Conservation (phyloP, 2,888 invertebrate genomes). For the Sminthurinus aureus region DNA sequence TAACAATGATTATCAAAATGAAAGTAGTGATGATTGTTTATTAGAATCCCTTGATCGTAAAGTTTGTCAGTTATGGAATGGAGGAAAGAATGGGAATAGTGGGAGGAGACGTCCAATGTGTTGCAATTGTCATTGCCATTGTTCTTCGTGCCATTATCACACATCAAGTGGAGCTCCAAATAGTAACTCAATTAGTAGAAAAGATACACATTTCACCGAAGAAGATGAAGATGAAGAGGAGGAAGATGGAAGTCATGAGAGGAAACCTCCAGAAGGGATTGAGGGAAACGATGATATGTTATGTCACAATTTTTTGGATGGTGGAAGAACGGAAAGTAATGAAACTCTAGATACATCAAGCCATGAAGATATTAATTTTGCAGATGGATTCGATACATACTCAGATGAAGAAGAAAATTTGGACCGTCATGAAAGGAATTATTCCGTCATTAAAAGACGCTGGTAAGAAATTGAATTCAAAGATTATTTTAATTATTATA, state of each 20-base stretch:
- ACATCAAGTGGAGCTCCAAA: not conserved
- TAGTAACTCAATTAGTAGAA: conserved; percentile 34
- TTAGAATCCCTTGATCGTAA: conserved; percentile 58
- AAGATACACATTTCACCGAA: conserved; percentile 50
- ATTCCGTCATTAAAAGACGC: conserved; percentile 54
- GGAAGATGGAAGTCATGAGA: conserved; percentile 36
- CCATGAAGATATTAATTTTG: conserved; percentile 60
- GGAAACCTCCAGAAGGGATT: conserved; percentile 25
- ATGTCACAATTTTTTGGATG: conserved; percentile 18
- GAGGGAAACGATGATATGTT: conserved; percentile 16
- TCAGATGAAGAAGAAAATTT: conserved; percentile 56
- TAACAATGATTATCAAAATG: conserved; percentile 57
- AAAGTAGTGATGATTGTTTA: conserved; percentile 57
- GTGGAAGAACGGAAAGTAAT: conserved; percentile 58
- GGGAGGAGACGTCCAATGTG: conserved; percentile 36
- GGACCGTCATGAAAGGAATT: conserved; percentile 50
- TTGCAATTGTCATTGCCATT: conserved; percentile 39
- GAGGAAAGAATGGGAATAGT: conserved; percentile 43
- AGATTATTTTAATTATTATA: too few species aligned
- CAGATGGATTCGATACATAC: conserved; percentile 54
- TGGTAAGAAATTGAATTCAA: conserved; percentile 48
- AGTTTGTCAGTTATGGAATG: conserved; percentile 53
- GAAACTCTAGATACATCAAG: conserved; percentile 61
- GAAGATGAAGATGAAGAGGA: conserved; percentile 55
- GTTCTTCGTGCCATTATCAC: conserved; percentile 38